Evolutionary conservation across 2,113 vertebrate genomes (phyloP), one percentile per base, ranked within the genome.

Genomic region (Malurus alboscapulatus): DNA sequence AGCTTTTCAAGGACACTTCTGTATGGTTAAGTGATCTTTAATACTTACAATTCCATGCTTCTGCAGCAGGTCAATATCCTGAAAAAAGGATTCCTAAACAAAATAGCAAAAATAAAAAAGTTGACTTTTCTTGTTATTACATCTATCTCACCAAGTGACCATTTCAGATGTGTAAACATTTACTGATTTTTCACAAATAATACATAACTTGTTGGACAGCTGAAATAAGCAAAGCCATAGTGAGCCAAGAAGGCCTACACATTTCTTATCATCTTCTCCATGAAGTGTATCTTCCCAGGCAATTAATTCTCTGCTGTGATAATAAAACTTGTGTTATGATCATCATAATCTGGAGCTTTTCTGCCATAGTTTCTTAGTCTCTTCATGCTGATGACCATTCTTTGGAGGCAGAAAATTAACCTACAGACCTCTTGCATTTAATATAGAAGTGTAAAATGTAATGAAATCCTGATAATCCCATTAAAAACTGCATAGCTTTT

Each of bases 41-140:
- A 80, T 96, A 98, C 99, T 99, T 97, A 99, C 99, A 96, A 99
- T 99, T 73, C 99, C 99, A 71, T 99, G 98, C 95, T 99, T 99
- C 97, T 99, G 99, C 58, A 99, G 97, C 40, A 99, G 98, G 94
- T 99, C 99, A 54, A 99, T 99, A 95, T 99, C 99, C 97, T 99
- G 99, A 97, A 99, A 99, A 97, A 99, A 98, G 13, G 98, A 98
- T 91, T 99, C 99, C 99, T 99, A 93, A 94, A 87, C 59, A 92
- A 92, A 91, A 93, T 15, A 50, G 34, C 21, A 61, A 54, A 50
- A 87, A 87, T 80, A 29, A 71, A 71, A 84, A 51, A 73, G 57
- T 89, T 62, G 29, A 10, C 72, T 82, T 94, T 92, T 94, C 45
- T 92, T 71, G 40, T 59, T 90, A 93, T 79, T 65, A 50, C 13